Percentiles rank a stretch among this genome's conserved stretches.
These are phyloP conservation scores for Alentia gelatinosa DNA, from an alignment of 2,888 invertebrate genomes.

Conservation along the genomic window DNA sequence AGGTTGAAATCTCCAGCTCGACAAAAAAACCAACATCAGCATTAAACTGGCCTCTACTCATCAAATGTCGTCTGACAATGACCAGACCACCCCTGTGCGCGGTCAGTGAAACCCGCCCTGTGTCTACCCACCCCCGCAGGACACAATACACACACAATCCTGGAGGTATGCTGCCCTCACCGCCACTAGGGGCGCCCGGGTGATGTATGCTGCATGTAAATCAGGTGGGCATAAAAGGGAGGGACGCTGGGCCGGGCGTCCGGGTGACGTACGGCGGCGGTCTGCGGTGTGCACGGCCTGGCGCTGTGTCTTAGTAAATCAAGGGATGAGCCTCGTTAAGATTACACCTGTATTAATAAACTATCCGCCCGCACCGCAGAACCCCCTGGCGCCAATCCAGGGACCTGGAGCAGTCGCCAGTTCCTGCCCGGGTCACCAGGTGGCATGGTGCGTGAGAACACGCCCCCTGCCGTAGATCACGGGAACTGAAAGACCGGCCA, in stretches of 20 bases:
- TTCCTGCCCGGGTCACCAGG: background rate
- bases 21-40: no score
- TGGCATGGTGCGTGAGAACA: background rate
- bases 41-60: no score
- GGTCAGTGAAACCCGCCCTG: no score
- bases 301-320: conserved; percentile 31
- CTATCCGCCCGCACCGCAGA: background rate
- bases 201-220: background rate
- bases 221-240: background rate
- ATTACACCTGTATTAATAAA: conserved; percentile 49
- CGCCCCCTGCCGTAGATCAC: conserved; percentile 18
- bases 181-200: background rate
- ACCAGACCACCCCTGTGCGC: no score
- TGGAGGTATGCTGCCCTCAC: background rate
- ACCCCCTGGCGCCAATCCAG: background rate
- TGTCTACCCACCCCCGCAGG: no score
- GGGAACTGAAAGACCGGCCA: background rate
- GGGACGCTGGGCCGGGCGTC: background rate
- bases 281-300: background rate
- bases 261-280: background rate
- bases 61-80: no score
- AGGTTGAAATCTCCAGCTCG: no score
- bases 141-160: no score
- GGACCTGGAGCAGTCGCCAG: background rate
- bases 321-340: background rate